phyloP scores from a whole-genome alignment of 2,888 invertebrate species.

The Andricus curvator region DNA sequence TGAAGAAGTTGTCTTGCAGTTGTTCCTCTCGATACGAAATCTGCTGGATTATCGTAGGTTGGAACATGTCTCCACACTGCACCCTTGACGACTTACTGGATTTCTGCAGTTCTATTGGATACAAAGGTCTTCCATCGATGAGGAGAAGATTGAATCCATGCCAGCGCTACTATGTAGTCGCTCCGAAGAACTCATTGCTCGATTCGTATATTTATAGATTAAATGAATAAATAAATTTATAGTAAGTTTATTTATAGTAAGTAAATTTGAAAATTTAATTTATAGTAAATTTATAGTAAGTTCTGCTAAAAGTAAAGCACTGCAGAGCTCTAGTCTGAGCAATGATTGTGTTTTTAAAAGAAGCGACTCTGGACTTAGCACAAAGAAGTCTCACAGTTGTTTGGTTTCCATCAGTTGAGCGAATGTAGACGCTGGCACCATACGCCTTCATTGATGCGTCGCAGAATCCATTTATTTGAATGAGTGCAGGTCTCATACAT shows the following conservation, averaged over 20 bases:
- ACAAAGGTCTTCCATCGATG: neutral
- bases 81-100: neutral
- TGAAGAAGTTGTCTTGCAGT: neutral
- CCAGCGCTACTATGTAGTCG: too few species aligned
- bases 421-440: neutral
- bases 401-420: neutral
- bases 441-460: neutral
- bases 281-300: too few species aligned
- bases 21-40: neutral
- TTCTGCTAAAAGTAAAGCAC: too few species aligned
- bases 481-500: neutral
- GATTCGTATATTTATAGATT: neutral
- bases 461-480: neutral
- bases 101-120: slow-evolving; percentile 12
- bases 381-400: neutral
- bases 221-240: neutral
- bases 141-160: too few species aligned
- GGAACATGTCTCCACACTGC: neutral
- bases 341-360: too few species aligned
- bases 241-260: too few species aligned
- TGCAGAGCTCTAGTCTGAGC: too few species aligned
- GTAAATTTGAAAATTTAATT: too few species aligned
- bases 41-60: slow-evolving; percentile 10
- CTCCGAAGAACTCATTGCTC: neutral
- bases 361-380: neutral